These are phyloP conservation scores for Aulostomus chinensis DNA, from an alignment of 2,797 vertebrate genomes.

Conservation along the genomic window DNA sequence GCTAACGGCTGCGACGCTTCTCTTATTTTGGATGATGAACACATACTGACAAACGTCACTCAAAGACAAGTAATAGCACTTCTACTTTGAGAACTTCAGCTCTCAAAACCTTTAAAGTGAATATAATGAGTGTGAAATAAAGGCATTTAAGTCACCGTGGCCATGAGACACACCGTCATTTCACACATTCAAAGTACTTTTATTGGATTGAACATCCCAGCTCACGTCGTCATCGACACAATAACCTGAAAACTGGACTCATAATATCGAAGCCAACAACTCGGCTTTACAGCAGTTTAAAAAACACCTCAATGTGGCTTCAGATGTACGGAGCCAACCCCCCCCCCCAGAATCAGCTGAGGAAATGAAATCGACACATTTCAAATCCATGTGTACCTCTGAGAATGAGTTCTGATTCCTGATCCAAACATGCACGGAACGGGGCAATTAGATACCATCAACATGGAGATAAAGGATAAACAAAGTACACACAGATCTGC, in stretches of 20 bases:
- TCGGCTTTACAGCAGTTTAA: constrained; percentile 68
- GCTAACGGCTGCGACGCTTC: constrained; percentile 56
- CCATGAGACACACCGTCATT: constrained; percentile 48
- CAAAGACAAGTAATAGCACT: constrained; percentile 79
- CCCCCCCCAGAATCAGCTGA: too few relatives aligned
- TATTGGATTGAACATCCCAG: background rate
- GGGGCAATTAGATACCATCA: too few relatives aligned
- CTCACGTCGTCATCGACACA: too few relatives aligned
- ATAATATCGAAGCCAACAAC: constrained; percentile 37
- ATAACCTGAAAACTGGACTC: constrained; percentile 6
- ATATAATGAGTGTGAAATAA: constrained; percentile 59
- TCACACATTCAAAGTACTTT: constrained; percentile 38
- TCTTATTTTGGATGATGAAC: constrained; percentile 38
- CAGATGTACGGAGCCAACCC: too few relatives aligned
- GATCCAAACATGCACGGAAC: too few relatives aligned
- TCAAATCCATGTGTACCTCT: too few relatives aligned
- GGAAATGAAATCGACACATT: too few relatives aligned
- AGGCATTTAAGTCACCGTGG: constrained; percentile 68
- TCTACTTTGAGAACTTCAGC: constrained; percentile 65
- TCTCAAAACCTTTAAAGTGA: constrained; percentile 66
- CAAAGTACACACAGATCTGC: too few relatives aligned
- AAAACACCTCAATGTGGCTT: too few relatives aligned
- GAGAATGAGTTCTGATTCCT: too few relatives aligned
- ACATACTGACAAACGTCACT: constrained; percentile 64
- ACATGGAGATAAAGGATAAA: too few relatives aligned